Percentiles rank a stretch among this genome's conserved stretches.
Conservation (phyloP, 2,888 invertebrate species). For the Nymphalis urticae region DNA sequence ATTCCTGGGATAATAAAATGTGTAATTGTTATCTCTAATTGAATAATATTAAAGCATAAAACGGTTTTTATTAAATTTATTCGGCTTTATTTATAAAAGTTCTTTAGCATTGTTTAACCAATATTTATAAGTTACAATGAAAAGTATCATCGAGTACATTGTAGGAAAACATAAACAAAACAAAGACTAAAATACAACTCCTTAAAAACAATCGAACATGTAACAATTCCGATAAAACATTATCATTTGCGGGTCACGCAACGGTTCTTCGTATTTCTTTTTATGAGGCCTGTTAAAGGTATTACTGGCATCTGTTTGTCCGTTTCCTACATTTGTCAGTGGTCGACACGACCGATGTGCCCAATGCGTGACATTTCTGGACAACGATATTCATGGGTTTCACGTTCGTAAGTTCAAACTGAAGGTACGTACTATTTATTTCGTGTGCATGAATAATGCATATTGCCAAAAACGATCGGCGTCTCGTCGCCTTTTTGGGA, state of each 20-base stretch:
- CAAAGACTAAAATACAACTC: slow-evolving; percentile 17
- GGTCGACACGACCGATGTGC: slow-evolving; percentile 23
- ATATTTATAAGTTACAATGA: not conserved
- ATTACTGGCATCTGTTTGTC: slow-evolving; percentile 23
- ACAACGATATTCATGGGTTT: slow-evolving; percentile 38
- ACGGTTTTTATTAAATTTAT: no score
- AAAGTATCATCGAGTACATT: not conserved
- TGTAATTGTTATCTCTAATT: no score
- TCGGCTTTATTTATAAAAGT: no score
- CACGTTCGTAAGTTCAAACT: slow-evolving; percentile 42
- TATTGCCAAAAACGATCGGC: slow-evolving; percentile 62
- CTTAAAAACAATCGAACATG: slow-evolving; percentile 8
- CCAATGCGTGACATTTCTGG: slow-evolving; percentile 38
- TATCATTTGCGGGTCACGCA: slow-evolving; percentile 19
- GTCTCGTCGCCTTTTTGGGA: slow-evolving; percentile 58
- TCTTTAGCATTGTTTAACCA: no score
- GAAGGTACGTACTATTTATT: slow-evolving; percentile 54
- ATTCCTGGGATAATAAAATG: no score
- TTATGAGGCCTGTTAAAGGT: slow-evolving; percentile 15
- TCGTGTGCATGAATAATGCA: slow-evolving; percentile 70
- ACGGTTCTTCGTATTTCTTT: slow-evolving; percentile 24
- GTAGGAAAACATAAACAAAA: not conserved
- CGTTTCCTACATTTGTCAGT: slow-evolving; percentile 33
- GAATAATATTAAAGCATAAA: no score
- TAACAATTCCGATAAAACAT: slow-evolving; percentile 16